A percentile compares a stretch with the other conserved stretches of the same genome.
Conservation (phyloP, 2,888 invertebrate genomes). For the Frankliniella fusca region DNA sequence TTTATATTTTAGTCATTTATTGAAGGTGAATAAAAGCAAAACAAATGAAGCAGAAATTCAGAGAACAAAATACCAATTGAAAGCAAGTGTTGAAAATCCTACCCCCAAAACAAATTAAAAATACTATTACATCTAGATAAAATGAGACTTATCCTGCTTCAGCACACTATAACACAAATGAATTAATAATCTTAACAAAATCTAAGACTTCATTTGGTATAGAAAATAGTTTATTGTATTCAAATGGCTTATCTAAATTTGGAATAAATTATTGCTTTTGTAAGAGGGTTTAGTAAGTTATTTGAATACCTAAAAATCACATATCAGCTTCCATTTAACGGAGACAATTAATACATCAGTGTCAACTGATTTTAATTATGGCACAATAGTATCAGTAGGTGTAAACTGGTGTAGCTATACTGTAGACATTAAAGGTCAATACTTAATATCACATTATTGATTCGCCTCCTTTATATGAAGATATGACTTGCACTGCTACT, state of each 20-base stretch:
- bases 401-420: not conserved
- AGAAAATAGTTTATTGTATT: not conserved
- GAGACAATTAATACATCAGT: not conserved
- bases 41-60: not conserved
- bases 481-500: not conserved
- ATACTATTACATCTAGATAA: too few species aligned
- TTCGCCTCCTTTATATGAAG: not conserved
- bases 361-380: not conserved
- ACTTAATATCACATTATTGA: slow-evolving; percentile 15
- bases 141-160: too few species aligned
- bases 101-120: not conserved
- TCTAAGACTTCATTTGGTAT: not conserved
- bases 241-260: not conserved
- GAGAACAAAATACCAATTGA: not conserved
- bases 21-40: not conserved
- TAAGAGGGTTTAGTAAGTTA: not conserved
- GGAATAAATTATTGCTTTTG: not conserved
- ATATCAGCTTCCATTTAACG: not conserved
- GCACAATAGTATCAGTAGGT: not conserved
- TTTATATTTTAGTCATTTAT: too few species aligned
- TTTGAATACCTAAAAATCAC: too few species aligned
- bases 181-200: not conserved
- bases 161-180: not conserved
- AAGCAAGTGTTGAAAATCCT: not conserved
- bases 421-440: not conserved